phyloP scores from a whole-genome alignment of 2,888 invertebrate genomes.

The Rhagonycha fulva region DNA sequence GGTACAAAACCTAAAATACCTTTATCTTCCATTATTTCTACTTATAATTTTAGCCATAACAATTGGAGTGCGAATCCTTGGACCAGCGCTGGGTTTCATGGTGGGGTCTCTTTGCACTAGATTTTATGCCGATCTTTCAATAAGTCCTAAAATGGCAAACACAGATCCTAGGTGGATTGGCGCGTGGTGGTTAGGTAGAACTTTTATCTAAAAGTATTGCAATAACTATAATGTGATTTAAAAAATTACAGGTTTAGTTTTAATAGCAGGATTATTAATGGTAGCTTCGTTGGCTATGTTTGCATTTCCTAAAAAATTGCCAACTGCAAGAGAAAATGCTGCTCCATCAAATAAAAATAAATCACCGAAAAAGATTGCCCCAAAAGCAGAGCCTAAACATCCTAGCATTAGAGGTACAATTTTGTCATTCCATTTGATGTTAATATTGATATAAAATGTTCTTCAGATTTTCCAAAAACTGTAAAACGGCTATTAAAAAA shows the following conservation, averaged over 20 bases:
- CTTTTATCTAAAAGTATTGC: not conserved
- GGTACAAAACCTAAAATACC: constrained; percentile 61
- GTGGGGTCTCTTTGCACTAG: constrained; percentile 88
- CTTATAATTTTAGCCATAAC: constrained; percentile 73
- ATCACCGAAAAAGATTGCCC: constrained; percentile 45
- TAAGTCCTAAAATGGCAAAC: constrained; percentile 74
- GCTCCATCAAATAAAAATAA: not conserved
- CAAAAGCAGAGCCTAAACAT: constrained; percentile 52
- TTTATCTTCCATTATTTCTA: not conserved
- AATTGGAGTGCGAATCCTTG: constrained; percentile 87
- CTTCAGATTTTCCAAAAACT: constrained; percentile 75
- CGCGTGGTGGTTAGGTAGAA: constrained; percentile 94
- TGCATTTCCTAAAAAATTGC: constrained; percentile 82
- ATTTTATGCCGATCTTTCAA: constrained; percentile 80
- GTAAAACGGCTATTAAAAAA: constrained; percentile 82
- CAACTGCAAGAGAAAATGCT: constrained; percentile 54
- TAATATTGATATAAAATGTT: constrained; percentile 1
- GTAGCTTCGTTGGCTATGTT: constrained; percentile 87
- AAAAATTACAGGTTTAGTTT: constrained; percentile 69
- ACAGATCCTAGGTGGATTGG: constrained; percentile 91
- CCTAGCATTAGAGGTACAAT: constrained; percentile 55
- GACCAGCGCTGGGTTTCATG: constrained; percentile 88
- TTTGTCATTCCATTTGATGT: not conserved
- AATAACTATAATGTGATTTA: not conserved
- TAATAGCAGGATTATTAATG: constrained; percentile 83